Evolutionary conservation across 2,797 vertebrate genomes (phyloP).

Genomic region (Merluccius polli): DNA sequence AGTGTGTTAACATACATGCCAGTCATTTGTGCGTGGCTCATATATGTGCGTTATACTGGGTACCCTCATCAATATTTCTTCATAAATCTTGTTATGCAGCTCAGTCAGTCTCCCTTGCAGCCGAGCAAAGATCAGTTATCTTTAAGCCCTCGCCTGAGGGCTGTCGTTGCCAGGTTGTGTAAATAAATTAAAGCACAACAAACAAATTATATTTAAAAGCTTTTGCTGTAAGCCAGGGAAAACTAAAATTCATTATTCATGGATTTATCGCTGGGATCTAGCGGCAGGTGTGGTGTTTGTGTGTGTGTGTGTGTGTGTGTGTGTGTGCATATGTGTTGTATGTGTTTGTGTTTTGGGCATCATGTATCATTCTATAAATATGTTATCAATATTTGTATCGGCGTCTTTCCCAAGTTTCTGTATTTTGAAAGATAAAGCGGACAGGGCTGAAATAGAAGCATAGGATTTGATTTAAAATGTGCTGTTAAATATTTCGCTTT

Average conservation of each 20-base stretch:
- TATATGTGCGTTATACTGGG: neutral
- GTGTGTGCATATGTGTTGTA: slow-evolving; percentile 4
- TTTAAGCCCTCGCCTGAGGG: slow-evolving; percentile 51
- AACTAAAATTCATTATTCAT: slow-evolving; percentile 69
- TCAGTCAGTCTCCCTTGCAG: neutral
- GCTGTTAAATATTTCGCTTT: neutral
- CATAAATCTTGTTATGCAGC: neutral
- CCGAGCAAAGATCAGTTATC: slow-evolving; percentile 17
- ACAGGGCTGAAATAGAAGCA: neutral
- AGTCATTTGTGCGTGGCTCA: neutral
- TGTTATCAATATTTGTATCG: neutral
- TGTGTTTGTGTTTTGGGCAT: neutral
- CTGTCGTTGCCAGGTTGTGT: slow-evolving; percentile 62
- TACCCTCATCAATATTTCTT: neutral
- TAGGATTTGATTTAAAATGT: neutral
- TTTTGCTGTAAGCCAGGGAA: slow-evolving; percentile 60
- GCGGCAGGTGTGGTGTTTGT: slow-evolving; percentile 46
- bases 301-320: slow-evolving; percentile 18
- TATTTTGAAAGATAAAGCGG: neutral
- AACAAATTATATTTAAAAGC: slow-evolving; percentile 73
- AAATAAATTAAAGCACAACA: slow-evolving; percentile 74
- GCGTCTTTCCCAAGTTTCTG: neutral
- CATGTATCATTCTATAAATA: neutral
- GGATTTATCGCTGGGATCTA: slow-evolving; percentile 52
- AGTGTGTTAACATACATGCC: neutral